Evolutionary conservation across 2,113 vertebrate genomes (phyloP), one percentile per base, ranked within the genome.

Genomic region (Aleadryas rufinucha): DNA sequence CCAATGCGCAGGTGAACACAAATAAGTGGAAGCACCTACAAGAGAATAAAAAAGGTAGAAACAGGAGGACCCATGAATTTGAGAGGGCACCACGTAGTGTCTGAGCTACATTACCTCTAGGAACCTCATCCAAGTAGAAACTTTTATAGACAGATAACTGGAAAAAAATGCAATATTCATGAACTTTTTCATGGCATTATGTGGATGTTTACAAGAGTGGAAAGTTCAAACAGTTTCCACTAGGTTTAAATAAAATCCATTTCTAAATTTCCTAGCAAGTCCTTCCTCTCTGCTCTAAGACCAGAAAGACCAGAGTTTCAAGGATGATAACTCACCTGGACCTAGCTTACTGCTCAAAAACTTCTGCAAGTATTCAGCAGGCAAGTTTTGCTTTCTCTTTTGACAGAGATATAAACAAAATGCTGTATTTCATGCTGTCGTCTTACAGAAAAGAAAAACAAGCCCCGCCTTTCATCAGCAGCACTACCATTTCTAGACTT

Each of bases 21-120:
- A 98, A 98, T 96, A 99, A 99, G 87, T 99, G 99, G 99, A 99
- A 99, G 97, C 99, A 99, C 97, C 98, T 99, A 97, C 99, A 99
- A 84, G 99, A 99, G 89, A 99, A 98, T 91, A 99, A 99, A 98
- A 99, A 99, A 97, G 99, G 99, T 71, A 99, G 99, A 92, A 99
- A 99, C 93, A 98, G 99, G 97, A 99, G 99, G 98, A 99, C 99
- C 99, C 99, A 99, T 74, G 99, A 99, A 97, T 98, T 99, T 97
- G 99, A 99, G 95, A 98, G 99, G 98, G 99, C 98, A 92, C 99
- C 99, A 74, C 98, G 99, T 97, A 99, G 99, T 96, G 99, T 99
- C 97, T 99, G 98, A 99, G 93, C 95, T 96, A 78, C 84, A 87
- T 97, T 98, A 98, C 97, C 98, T 97, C 97, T 97, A 97, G 93